Evolutionary conservation across 1,140 invertebrate genomes (phyloP).

Genomic region (Anagrus nilaparvatae): DNA sequence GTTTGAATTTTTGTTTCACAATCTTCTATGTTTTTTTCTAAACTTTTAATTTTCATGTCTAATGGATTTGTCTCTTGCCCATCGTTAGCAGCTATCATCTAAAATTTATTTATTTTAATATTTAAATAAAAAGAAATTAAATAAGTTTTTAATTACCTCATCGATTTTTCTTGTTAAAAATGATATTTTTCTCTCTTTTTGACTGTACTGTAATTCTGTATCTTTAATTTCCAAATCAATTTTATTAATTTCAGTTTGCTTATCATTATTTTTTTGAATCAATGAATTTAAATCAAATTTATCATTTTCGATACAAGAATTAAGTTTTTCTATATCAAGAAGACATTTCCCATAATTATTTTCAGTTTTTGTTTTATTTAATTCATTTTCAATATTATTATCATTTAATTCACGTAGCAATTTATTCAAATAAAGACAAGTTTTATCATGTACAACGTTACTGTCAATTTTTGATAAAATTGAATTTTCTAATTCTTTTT

Average conservation of each 20-base stretch:
- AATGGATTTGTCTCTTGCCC: slow-evolving; percentile 38
- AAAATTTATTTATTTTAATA: slow-evolving; percentile 14
- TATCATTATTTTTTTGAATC: slow-evolving; percentile 38
- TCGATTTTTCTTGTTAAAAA: slow-evolving; percentile 46
- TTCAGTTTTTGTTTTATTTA: slow-evolving; percentile 50
- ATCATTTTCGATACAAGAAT: slow-evolving; percentile 30
- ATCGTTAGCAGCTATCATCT: slow-evolving; percentile 28
- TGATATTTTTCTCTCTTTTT: slow-evolving; percentile 46
- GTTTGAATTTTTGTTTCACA: slow-evolving; percentile 48
- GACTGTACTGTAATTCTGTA: slow-evolving; percentile 28
- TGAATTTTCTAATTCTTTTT: slow-evolving; percentile 50
- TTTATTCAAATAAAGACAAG: slow-evolving; percentile 38
- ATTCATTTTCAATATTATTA: slow-evolving; percentile 42
- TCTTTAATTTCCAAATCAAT: slow-evolving; percentile 33
- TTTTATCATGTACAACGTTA: slow-evolving; percentile 57
- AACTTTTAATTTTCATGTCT: slow-evolving; percentile 45
- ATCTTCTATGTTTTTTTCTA: slow-evolving; percentile 53
- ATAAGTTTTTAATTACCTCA: slow-evolving; percentile 31
- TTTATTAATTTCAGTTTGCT: slow-evolving; percentile 45
- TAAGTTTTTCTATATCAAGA: slow-evolving; percentile 51
- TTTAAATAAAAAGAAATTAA: slow-evolving; percentile 6
- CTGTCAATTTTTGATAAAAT: slow-evolving; percentile 55
- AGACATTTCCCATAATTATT: slow-evolving; percentile 50
- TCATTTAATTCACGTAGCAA: slow-evolving; percentile 39
- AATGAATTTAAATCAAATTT: slow-evolving; percentile 38